Base-by-base conservation (phyloP, 2,888 invertebrate genomes). In the Dicycla oo region DNA sequence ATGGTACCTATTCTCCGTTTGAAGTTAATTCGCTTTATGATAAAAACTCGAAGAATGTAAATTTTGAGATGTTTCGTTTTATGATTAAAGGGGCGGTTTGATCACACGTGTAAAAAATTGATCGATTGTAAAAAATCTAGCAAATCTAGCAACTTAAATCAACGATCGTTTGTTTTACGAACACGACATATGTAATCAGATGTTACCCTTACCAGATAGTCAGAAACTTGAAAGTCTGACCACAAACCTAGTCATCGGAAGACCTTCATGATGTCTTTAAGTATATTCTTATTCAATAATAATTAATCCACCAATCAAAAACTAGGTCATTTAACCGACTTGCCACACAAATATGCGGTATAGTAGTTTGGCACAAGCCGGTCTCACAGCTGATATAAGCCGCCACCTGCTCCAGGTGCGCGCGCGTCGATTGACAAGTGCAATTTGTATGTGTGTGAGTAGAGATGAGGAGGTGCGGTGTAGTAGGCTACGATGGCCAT, bases 381-480 rank as follows among this genome's bases (percentile, higher is more conserved):
- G 79, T 75, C 80, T 63, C 82, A 87, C 91, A 91, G 91, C 91
- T 91, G 90, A 91, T 86, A 67, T 61, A 61, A 38, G 18, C 57
- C 56, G 38, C 65, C 91, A 91, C 90, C 91, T 91, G 91, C 88
- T 49, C 87, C 91, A 90, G 91, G 87, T 91, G 91, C 83, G 86
- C 73, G 67, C 53, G 75, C 80, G 76, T 79, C 76, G 74, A 79
- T 82, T 80, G 89, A 88, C 91, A 91, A 91, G 91, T 91, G 91
- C 88, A 85, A 80, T 81, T 84, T 78, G 75, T 80, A 64, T 53
- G 68, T 79, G 87, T 86, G 87, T 85, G 87, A 66, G 86, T 74
- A 57, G 80, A 78, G 69, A 62, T 49, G 83, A 82, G 83, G 75
- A 65, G 75, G n/a, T 11, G 62, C 77, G 86, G 75, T 63, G n/a